phyloP scores from a whole-genome alignment of 2,797 vertebrate genomes.

The Tragelaphus oryx region DNA sequence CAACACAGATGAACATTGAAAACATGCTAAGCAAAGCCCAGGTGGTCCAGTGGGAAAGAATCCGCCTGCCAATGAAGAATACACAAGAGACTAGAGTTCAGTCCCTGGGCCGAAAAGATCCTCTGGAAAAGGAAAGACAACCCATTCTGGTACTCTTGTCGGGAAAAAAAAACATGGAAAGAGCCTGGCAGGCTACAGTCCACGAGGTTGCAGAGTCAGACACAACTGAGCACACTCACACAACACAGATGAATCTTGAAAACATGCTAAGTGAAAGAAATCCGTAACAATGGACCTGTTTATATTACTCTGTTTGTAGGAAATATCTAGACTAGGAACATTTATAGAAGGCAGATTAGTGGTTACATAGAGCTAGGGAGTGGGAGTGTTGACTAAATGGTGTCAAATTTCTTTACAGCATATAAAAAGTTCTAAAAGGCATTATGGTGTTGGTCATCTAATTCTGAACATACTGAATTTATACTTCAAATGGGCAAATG shows the following conservation, averaged over 20 bases:
- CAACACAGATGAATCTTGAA: not conserved
- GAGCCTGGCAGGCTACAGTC: not conserved
- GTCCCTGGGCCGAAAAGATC: not conserved
- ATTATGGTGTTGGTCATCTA: not conserved
- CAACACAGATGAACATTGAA: not conserved
- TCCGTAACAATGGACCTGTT: not conserved
- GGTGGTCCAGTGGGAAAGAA: not conserved
- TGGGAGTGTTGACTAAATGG: not conserved
- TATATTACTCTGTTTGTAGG: not conserved
- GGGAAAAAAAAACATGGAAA: not conserved
- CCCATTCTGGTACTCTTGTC: not conserved
- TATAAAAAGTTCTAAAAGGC: not conserved
- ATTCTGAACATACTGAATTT: not conserved
- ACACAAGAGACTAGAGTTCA: not conserved
- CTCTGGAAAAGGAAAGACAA: not conserved
- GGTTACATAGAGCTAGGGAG: not conserved
- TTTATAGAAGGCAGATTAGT: not conserved
- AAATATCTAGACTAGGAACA: not conserved
- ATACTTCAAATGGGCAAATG: not conserved
- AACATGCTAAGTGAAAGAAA: not conserved
- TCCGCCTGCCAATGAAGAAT: not conserved
- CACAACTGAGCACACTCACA: rapidly evolving
- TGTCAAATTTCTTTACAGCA: not conserved
- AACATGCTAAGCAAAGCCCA: not conserved
- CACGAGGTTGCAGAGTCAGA: not conserved